These are phyloP conservation scores for Heterotilapia buettikoferi DNA, from an alignment of 2,113 vertebrate genomes.

Conservation along the genomic window DNA sequence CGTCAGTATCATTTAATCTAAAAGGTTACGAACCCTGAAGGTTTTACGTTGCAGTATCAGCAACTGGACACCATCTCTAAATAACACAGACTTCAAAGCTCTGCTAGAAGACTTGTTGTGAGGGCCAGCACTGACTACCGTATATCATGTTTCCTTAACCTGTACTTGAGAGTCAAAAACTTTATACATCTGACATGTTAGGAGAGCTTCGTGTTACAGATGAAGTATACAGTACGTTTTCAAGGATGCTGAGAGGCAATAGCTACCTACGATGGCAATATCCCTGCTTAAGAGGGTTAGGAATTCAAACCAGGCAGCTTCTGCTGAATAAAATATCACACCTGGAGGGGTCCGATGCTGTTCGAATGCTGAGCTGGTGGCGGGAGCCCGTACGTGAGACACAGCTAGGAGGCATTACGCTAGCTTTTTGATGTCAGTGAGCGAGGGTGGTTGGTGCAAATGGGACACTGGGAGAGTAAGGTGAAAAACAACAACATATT, in stretches of 20 bases:
- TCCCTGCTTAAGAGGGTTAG: slow-evolving; percentile 9
- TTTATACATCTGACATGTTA: background rate
- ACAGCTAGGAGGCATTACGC: background rate
- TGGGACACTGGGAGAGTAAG: background rate
- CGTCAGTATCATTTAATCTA: background rate
- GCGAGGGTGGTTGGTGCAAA: background rate
- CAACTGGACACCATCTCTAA: background rate
- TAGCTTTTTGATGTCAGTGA: background rate
- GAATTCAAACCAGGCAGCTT: slow-evolving; percentile 2
- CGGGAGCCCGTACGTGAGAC: background rate
- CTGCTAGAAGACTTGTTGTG: background rate
- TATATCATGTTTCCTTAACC: background rate
- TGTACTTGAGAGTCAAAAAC: background rate
- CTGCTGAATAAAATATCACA: slow-evolving; percentile 29
- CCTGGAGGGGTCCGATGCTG: background rate
- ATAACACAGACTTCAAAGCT: background rate
- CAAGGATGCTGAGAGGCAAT: background rate
- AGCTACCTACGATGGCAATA: background rate
- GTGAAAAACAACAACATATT: background rate
- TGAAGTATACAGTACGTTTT: background rate
- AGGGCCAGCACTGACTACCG: background rate
- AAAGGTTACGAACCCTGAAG: fast-evolving
- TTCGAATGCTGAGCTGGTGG: background rate
- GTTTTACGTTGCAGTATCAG: background rate
- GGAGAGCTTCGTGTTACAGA: background rate